Evolutionary conservation across 1,140 invertebrate species (phyloP).

Genomic region (Drosophila cardini): DNA sequence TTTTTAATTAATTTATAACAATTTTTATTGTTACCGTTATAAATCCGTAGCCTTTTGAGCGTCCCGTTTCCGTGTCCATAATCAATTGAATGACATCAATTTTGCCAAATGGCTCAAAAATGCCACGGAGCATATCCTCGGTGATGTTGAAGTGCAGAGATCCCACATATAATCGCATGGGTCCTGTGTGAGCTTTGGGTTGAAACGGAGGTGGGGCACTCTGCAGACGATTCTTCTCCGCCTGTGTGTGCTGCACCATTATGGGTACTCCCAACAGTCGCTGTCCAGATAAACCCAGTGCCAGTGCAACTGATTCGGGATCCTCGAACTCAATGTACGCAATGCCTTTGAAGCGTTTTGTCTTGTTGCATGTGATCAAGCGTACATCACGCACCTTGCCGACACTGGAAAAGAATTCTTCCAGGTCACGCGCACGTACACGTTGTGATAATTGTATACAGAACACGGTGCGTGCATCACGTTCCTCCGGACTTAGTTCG

Average conservation of each 20-base stretch:
- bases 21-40: constrained; percentile 90
- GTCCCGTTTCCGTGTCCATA: constrained; percentile 96
- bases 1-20: background rate
- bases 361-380: constrained; percentile 99
- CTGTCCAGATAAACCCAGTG: constrained; percentile 98
- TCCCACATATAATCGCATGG: constrained; percentile 98
- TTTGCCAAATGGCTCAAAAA: constrained; percentile 99
- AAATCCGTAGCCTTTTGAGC: constrained; percentile 99
- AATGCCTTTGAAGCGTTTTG: constrained; percentile 99
- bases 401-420: constrained; percentile 99
- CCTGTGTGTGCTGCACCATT: constrained; percentile 99
- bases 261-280: constrained; percentile 98
- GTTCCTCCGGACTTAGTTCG: constrained; percentile 98
- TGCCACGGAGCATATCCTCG: constrained; percentile 98
- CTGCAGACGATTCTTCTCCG: constrained; percentile 98
- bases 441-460: constrained; percentile 98
- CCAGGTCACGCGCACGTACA: constrained; percentile 97
- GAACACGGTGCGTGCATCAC: constrained; percentile 99
- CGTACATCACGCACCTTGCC: constrained; percentile 99
- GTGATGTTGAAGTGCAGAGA: constrained; percentile 99
- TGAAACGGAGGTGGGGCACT: constrained; percentile 93
- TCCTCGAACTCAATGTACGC: constrained; percentile 99
- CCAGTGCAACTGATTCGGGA: constrained; percentile 98
- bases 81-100: constrained; percentile 98
- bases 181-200: constrained; percentile 93